Base-by-base conservation (phyloP, 1,140 invertebrate genomes). In the Heterodera schachtii region DNA sequence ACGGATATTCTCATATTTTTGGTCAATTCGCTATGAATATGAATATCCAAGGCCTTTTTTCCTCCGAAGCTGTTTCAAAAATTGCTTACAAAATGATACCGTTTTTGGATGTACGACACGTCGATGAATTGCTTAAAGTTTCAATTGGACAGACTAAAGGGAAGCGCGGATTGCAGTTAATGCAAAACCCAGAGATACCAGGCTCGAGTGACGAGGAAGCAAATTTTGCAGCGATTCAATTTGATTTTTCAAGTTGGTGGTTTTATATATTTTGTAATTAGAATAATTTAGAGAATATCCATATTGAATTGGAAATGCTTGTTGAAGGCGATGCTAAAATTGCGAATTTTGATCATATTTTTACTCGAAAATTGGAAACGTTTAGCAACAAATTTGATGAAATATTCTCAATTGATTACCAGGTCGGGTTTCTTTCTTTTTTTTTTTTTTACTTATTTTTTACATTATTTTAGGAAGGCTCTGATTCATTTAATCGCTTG, bases 401-500 rank as follows among this genome's bases (percentile, higher is more conserved):
- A 31, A 49, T 47, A 13, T 82, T 82, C 74, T 79, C 66, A 31
- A 82, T 82, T 73, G 75, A 81, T 43, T 11, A 9, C 13, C 21
- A 79, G 43, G 80, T 79, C 6, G 82, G 49, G 49, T 44, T 80
- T 80, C n/a, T 43, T 31, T 21, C 57, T 47, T 80, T 80, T 16
- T 60, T 69, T 75, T 3, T 52, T 52, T 8, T 52, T 52, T 52
- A 19, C 5, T 19, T 47, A 0, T 52, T 52, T 13, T 19, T 16
- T n/a, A 19, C 73, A 79, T 79, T 46, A 46, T 43, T 8, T 78
- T 44, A 79, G 76, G 19, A 78, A n/a, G 76, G 19, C 44, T 79
- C 78, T 1, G 73, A 79, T 46, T 79, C 31, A 67, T 19, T 79
- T 64, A 60, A 21, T 52, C 31, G 70, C 66, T 82, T 92, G 95